Evolutionary conservation across 2,113 vertebrate genomes (phyloP).

Genomic region (Hemichromis elongatus): DNA sequence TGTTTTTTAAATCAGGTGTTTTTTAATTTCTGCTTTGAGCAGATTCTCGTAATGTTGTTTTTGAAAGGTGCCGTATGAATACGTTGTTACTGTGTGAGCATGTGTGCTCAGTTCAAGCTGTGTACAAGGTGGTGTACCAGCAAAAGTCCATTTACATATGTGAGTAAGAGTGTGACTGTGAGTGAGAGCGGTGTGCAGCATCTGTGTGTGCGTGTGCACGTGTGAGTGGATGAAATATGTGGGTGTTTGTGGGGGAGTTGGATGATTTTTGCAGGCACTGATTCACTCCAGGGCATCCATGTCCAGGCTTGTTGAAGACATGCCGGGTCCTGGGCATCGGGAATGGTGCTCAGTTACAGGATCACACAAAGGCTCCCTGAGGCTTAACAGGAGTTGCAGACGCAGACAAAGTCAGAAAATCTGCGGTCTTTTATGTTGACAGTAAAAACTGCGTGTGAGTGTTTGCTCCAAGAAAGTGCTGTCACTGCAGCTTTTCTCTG

Average conservation of each 20-base stretch:
- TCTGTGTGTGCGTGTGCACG: not conserved
- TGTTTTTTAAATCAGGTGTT: not conserved
- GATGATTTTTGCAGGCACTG: slow-evolving; percentile 48
- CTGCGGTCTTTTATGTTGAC: slow-evolving; percentile 42
- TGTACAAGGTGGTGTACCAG: slow-evolving; percentile 6
- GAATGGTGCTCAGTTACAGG: slow-evolving; percentile 40
- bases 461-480: slow-evolving; percentile 48
- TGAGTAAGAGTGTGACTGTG: slow-evolving; percentile 45
- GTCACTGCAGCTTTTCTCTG: slow-evolving; percentile 11
- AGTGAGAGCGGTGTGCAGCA: not conserved
- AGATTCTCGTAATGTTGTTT: not conserved
- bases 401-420: slow-evolving; percentile 44
- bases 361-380: slow-evolving; percentile 50
- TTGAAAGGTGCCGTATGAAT: not conserved
- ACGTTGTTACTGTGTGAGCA: not conserved
- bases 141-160: slow-evolving; percentile 41
- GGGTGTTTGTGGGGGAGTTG: slow-evolving; percentile 60
- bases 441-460: slow-evolving; percentile 37
- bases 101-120: slow-evolving; percentile 6
- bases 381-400: slow-evolving; percentile 55
- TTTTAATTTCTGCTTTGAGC: not conserved
- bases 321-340: slow-evolving; percentile 33
- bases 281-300: slow-evolving; percentile 57
- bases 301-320: slow-evolving; percentile 65
- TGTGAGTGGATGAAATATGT: slow-evolving; percentile 27